Evolutionary conservation across 2,888 invertebrate genomes (phyloP).

Genomic region (Drosophila mayaguana): DNA sequence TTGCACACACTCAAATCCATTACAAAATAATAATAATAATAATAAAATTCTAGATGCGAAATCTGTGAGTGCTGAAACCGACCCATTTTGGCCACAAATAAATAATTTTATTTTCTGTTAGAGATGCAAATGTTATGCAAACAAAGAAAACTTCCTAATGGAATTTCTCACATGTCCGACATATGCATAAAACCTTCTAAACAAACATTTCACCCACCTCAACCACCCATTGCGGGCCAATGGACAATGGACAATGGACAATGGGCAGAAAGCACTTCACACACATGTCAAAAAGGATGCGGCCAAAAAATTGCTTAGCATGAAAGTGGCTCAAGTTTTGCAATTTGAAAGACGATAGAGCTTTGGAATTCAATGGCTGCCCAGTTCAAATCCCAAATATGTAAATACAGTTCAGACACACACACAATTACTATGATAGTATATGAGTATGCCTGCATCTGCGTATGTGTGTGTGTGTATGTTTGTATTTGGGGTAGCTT

Average conservation of each 20-base stretch:
- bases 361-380: slow-evolving; percentile 6
- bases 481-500: not conserved
- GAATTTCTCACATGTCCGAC: slow-evolving; percentile 79
- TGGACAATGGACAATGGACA: slow-evolving; percentile 23
- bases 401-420: slow-evolving; percentile 13
- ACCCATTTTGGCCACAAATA: slow-evolving; percentile 60
- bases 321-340: slow-evolving; percentile 31
- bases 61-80: slow-evolving; percentile 31
- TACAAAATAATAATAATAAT: slow-evolving; percentile 80
- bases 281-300: slow-evolving; percentile 60
- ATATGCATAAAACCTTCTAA: slow-evolving; percentile 77
- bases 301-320: slow-evolving; percentile 22
- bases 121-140: slow-evolving; percentile 77
- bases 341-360: slow-evolving; percentile 46
- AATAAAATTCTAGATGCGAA: slow-evolving; percentile 52
- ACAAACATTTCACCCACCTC: slow-evolving; percentile 51
- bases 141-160: slow-evolving; percentile 78
- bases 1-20: slow-evolving; percentile 74
- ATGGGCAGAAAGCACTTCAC: slow-evolving; percentile 54
- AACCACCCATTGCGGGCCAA: slow-evolving; percentile 17
- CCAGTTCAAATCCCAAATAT: slow-evolving; percentile 16
- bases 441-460: not conserved
- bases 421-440: not conserved
- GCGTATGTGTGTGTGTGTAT: not conserved
- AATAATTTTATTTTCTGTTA: slow-evolving; percentile 73